Conservation (phyloP, 2,113 vertebrate species). For the Sterrhoptilus dennistouni region DNA sequence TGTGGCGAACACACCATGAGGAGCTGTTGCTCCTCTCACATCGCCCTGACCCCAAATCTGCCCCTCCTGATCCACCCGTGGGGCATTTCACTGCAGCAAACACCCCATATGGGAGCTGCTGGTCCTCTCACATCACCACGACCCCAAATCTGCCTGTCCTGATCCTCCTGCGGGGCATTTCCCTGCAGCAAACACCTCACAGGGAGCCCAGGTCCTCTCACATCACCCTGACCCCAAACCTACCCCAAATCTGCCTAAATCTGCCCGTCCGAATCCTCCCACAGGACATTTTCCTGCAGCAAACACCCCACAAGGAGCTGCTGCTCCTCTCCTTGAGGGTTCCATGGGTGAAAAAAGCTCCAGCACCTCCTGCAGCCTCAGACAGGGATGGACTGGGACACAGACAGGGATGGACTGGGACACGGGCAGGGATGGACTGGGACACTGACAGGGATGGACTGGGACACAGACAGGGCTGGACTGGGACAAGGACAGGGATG, state of each 20-base stretch:
- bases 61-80: background rate
- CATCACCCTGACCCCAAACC: too few relatives aligned
- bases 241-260: background rate
- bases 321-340: background rate
- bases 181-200: background rate
- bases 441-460: too few relatives aligned
- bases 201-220: too few relatives aligned
- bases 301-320: rapidly evolving
- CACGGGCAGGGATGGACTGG: too few relatives aligned
- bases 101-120: too few relatives aligned
- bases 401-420: too few relatives aligned
- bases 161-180: rapidly evolving
- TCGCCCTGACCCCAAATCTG: background rate
- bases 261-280: background rate
- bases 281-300: background rate
- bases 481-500: too few relatives aligned
- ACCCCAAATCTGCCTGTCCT: background rate
- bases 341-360: background rate
- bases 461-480: too few relatives aligned
- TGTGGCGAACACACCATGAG: too few relatives aligned
- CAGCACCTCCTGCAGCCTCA: rapidly evolving
- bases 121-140: too few relatives aligned
- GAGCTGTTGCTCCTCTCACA: background rate
- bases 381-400: rapidly evolving
- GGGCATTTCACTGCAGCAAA: too few relatives aligned